These are phyloP conservation scores for Tretioscincus oriximinensis DNA, from an alignment of 2,113 vertebrate species.

Conservation along the genomic window DNA sequence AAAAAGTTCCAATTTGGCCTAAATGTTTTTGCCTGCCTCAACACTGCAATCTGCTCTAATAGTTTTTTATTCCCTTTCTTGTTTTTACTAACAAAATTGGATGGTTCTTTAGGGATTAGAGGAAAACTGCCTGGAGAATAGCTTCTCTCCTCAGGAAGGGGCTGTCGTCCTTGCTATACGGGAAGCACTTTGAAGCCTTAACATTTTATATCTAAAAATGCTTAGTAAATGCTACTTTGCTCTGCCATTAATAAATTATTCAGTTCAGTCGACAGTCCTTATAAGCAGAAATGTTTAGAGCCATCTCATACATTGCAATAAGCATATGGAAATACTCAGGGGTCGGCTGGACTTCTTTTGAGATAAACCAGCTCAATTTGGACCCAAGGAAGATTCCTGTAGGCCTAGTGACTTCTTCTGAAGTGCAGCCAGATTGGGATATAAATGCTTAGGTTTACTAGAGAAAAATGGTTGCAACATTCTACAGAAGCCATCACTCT, in stretches of 20 bases:
- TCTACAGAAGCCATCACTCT: too few relatives aligned
- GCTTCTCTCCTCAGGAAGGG: too few relatives aligned
- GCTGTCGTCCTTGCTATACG: background rate
- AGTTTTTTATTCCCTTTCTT: too few relatives aligned
- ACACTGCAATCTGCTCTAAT: too few relatives aligned
- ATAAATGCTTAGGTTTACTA: background rate
- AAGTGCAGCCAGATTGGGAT: background rate
- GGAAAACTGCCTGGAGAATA: too few relatives aligned
- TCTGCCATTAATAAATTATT: background rate
- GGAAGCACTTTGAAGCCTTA: background rate
- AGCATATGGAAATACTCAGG: background rate
- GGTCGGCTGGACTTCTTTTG: background rate
- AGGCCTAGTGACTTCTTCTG: background rate
- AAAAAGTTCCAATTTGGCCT: too few relatives aligned
- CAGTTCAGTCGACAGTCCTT: slow-evolving; percentile 5
- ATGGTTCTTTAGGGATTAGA: too few relatives aligned
- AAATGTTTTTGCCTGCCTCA: too few relatives aligned
- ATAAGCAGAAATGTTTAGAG: slow-evolving; percentile 13
- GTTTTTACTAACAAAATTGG: too few relatives aligned
- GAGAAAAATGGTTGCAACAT: too few relatives aligned
- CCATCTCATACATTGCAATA: background rate
- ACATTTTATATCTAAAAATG: background rate
- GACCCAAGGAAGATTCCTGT: background rate
- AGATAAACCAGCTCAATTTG: background rate
- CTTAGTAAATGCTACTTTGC: slow-evolving; percentile 3